Evolutionary conservation across 35 echinoderm and acorn worm genomes (phyloP), one percentile per base, ranked within the genome.

Genomic region (Ophioderma brevispina): DNA sequence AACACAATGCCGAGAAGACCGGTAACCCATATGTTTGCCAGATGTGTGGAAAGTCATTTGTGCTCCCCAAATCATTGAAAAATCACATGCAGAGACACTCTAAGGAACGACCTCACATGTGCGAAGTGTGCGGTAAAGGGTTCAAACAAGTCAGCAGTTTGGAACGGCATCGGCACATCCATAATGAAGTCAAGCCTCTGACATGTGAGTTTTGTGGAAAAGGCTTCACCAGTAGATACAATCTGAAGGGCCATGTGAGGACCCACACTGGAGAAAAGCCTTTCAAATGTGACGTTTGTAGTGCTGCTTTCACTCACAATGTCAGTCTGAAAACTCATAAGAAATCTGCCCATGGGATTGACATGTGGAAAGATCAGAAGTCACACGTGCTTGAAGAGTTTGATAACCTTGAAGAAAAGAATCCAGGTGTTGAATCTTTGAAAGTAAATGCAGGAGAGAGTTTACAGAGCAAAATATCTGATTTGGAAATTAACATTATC

Each of bases 271-370:
- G 91, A 2, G 88, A 90, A 25, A 86, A 93, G 59, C 95, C 95
- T 0, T 97, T 93, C 38, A 34, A 78, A 39, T 97, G 95, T 80
- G 82, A 93, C 55, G 86, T 85, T 79, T 97, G 95, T 82, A 39
- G 64, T 39, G 39, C 78, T 18, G 82, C 86, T 4, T 97, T 97
- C 82, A 93, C 84, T 59, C 95, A 97, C 79, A 97, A 97, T 38
- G 91, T 97, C 41, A 97, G 95, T 39, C 75, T 97, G 39, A 97
- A 97, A 64, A 97, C 79, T 19, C 95, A 97, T 49, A 75, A 94
- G 38, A 97, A 94, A 78, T 81, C 78, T 21, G 82, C 75, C 37
- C 95, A 97, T 50, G 91, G 91, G 6, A 87, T 97, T 34, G 95
- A 97, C 55, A 63, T 89, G 50, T 97, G 95, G 91, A 52, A 92